phyloP scores from a whole-genome alignment of 2,797 vertebrate genomes.

The Myotis vivesi region DNA sequence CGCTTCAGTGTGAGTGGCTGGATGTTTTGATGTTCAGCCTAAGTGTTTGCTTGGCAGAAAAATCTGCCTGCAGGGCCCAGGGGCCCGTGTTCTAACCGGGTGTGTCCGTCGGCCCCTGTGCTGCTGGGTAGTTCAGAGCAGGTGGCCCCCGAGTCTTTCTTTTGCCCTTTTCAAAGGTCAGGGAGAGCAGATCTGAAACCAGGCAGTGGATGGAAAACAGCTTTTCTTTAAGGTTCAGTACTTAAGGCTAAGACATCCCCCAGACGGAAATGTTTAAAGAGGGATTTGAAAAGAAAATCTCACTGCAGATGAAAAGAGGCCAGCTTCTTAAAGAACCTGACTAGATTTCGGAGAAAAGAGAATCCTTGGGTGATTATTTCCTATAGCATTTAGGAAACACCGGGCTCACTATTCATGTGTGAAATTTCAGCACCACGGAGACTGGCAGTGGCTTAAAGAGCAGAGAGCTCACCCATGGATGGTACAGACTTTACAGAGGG shows the following conservation, averaged over 20 bases:
- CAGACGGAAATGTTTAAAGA: slow-evolving; percentile 49
- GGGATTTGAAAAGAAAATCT: slow-evolving; percentile 56
- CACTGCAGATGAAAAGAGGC: slow-evolving; percentile 34
- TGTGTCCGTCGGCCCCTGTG: neutral
- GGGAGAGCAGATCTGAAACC: slow-evolving; percentile 6
- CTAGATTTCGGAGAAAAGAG: slow-evolving; percentile 6
- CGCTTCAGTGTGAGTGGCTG: neutral
- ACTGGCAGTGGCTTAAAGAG: neutral
- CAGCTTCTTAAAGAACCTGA: neutral
- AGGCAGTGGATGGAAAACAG: neutral
- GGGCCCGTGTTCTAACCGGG: neutral
- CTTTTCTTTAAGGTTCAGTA: slow-evolving; percentile 21
- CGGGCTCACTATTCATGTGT: neutral
- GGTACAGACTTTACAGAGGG: neutral
- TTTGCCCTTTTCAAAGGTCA: slow-evolving; percentile 58
- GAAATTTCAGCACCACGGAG: neutral
- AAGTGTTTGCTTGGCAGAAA: neutral
- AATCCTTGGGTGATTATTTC: neutral
- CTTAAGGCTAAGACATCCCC: slow-evolving; percentile 1
- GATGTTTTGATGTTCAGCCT: neutral
- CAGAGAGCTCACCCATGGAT: neutral
- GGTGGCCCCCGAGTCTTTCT: neutral
- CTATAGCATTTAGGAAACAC: neutral
- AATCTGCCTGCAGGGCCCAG: neutral
- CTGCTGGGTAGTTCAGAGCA: neutral